Conservation (phyloP, 2,888 invertebrate genomes). For the Cataglyphis cursor region DNA sequence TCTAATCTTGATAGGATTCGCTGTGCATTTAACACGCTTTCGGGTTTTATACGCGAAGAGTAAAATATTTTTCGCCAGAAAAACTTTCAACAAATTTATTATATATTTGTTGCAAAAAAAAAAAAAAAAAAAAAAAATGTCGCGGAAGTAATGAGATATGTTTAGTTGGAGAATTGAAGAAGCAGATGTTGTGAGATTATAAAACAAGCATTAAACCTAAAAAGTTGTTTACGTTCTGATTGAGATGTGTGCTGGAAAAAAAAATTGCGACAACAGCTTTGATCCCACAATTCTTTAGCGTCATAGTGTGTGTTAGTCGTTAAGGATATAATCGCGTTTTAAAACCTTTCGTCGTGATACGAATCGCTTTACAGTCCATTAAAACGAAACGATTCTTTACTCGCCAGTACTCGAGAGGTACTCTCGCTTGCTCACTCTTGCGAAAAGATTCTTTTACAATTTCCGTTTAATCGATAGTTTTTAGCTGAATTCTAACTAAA, state of each 20-base stretch:
- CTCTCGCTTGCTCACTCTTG: neutral
- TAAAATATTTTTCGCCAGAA: neutral
- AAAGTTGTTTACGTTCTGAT: slow-evolving; percentile 8
- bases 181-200: neutral
- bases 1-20: neutral
- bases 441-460: slow-evolving; percentile 1
- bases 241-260: neutral
- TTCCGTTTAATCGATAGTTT: neutral
- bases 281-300: slow-evolving; percentile 11
- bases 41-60: neutral
- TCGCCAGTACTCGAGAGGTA: neutral
- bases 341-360: slow-evolving; percentile 26
- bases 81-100: neutral
- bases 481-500: neutral
- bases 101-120: neutral
- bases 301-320: slow-evolving; percentile 21
- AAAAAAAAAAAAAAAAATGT: too few relatives aligned
- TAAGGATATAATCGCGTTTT: slow-evolving; percentile 4
- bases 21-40: neutral
- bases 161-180: neutral
- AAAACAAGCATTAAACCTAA: neutral
- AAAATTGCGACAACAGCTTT: slow-evolving; percentile 3
- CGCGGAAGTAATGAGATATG: neutral
- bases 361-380: neutral
- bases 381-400: slow-evolving; percentile 10